Percentiles rank a stretch among this genome's conserved stretches.
Evolutionary conservation across 2,113 vertebrate species (phyloP).

Genomic region (Poecile atricapillus): DNA sequence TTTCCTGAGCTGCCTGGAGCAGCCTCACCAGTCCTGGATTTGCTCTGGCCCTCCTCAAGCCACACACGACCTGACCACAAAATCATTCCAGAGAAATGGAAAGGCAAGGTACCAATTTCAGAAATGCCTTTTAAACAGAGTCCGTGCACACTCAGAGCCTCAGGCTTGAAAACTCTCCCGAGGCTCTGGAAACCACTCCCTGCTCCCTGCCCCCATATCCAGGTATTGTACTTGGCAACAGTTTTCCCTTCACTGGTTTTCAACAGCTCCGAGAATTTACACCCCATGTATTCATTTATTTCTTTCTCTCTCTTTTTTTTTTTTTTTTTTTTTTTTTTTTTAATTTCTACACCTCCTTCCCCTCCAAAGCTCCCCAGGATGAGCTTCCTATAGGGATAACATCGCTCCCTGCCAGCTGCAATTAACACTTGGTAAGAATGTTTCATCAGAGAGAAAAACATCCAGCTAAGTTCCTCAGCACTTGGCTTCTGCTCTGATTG

Average conservation of each 20-base stretch:
- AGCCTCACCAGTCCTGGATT: neutral
- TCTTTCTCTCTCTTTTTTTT: neutral
- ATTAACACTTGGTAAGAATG: conserved; percentile 30
- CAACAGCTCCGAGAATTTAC: neutral
- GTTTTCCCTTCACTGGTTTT: neutral
- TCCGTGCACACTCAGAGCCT: neutral
- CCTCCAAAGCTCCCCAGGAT: neutral
- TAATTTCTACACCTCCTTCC: neutral
- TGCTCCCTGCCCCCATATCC: neutral
- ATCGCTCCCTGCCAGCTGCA: conserved; percentile 1
- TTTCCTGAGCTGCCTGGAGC: neutral
- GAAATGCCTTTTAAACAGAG: neutral
- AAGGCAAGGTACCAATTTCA: neutral
- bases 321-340: neutral
- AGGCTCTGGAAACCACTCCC: neutral
- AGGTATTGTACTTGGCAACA: conserved; percentile 36
- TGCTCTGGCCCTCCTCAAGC: neutral
- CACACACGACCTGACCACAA: neutral
- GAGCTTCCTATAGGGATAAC: conserved; percentile 33
- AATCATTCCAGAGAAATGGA: neutral
- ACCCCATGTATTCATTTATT: neutral
- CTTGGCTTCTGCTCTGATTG: neutral
- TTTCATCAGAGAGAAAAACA: conserved; percentile 8
- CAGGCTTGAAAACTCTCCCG: neutral
- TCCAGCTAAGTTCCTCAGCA: neutral